phyloP scores from a whole-genome alignment of 2,797 vertebrate species.

The Bradypodion pumilum region DNA sequence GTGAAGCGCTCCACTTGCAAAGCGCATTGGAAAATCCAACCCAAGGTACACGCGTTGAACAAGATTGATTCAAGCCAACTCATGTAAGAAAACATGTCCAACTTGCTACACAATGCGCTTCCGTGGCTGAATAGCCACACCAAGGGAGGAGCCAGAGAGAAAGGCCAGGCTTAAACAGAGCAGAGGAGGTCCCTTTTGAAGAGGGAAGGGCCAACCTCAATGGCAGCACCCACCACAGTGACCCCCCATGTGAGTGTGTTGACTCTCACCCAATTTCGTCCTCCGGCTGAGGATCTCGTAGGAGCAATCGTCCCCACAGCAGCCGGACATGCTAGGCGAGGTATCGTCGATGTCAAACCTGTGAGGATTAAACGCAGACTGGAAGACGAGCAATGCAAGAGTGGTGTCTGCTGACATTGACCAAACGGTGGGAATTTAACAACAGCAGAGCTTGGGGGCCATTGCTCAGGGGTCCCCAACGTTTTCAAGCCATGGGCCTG shows the following conservation, averaged over 20 bases:
- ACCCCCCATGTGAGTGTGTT: constrained; percentile 84
- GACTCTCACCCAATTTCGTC: constrained; percentile 89
- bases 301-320: constrained; percentile 91
- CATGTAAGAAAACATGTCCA: not conserved
- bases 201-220: constrained; percentile 69
- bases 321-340: constrained; percentile 91
- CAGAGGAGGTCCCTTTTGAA: not conserved
- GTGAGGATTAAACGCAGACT: not conserved
- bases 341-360: constrained; percentile 94
- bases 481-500: too few relatives aligned
- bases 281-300: constrained; percentile 94
- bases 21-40: not conserved
- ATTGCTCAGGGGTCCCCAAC: too few relatives aligned
- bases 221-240: constrained; percentile 94
- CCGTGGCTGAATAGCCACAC: not conserved
- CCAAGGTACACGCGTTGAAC: too few relatives aligned
- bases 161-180: too few relatives aligned
- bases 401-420: not conserved
- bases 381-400: not conserved
- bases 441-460: too few relatives aligned
- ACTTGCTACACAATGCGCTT: not conserved
- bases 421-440: too few relatives aligned
- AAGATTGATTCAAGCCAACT: not conserved
- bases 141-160: not conserved
- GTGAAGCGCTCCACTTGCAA: not conserved